Evolutionary conservation across 2,888 invertebrate species (phyloP).

Genomic region (Agonopterix heracliana): DNA sequence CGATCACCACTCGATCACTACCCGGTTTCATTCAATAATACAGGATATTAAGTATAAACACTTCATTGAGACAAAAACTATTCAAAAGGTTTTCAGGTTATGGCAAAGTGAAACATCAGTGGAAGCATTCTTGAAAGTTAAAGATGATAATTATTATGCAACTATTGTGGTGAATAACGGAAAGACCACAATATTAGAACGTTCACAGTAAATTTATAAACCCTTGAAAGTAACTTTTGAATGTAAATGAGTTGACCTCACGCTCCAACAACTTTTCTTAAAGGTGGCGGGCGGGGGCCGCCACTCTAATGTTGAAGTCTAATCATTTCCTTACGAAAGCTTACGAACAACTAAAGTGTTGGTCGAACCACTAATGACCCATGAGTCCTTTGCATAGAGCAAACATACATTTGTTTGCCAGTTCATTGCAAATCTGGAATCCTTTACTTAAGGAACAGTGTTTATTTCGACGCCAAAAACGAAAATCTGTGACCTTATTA

Average conservation of each 20-base stretch:
- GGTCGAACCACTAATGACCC: constrained; percentile 16
- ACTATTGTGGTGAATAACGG: background rate
- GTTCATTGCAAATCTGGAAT: no score
- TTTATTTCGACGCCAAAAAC: constrained; percentile 3
- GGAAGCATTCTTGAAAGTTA: no score
- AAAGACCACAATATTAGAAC: background rate
- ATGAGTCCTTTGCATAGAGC: no score
- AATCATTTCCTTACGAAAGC: constrained; percentile 13
- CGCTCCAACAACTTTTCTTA: constrained; percentile 46
- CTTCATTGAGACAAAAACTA: background rate
- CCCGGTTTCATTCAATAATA: constrained; percentile 21
- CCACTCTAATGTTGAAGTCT: constrained; percentile 35
- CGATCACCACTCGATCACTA: constrained; percentile 42
- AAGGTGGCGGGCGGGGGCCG: constrained; percentile 31
- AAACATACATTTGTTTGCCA: background rate
- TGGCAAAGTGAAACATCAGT: no score
- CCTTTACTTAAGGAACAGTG: no score
- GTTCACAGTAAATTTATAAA: constrained; percentile 22
- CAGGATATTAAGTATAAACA: background rate
- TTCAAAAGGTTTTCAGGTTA: no score
- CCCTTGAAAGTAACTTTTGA: constrained; percentile 36
- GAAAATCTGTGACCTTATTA: constrained; percentile 42
- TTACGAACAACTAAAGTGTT: constrained; percentile 27
- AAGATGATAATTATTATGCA: no score
- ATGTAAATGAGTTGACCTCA: constrained; percentile 45